Evolutionary conservation across 2,888 invertebrate genomes (phyloP), one percentile per base, ranked within the genome.

Genomic region (Mythimna lalbum): DNA sequence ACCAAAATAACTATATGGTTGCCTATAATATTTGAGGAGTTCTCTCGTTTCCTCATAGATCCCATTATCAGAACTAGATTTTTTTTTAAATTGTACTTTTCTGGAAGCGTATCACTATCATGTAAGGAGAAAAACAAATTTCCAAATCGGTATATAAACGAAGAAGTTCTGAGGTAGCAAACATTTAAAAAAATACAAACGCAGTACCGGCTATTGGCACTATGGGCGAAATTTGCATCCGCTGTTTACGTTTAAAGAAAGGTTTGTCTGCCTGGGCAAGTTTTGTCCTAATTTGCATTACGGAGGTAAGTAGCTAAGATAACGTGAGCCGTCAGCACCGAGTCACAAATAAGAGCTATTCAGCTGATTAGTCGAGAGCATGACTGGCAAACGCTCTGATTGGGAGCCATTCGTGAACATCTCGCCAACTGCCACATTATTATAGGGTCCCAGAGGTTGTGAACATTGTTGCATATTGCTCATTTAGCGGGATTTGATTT

Each of bases 381-480:
- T 71, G 80, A 80, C 66, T 78, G 82, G 76, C 82, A 81, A 73
- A 89, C 77, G 86, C 86, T 87, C 85, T 89, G 89, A 90, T 90
- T 89, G 91, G 84, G 81, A 83, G 83, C 72, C 78, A 85, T 80
- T 85, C 69, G 83, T 71, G 50, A 52, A 55, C 75, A 75, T 73
- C 78, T 80, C 76, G 53, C 72, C 78, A 81, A 73, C 78, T 66
- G 71, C 73, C 72, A 65, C 79, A 68, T 69, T 75, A 64, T 69
- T n/a, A 63, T 83, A 76, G 82, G 83, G 84, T 76, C 80, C 62
- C 90, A 90, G 88, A 57, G 73, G 78, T 84, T 50, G 33, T 62
- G 19, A 84, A 83, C 83, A 77, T 82, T 82, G 52, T 14, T 59
- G 10, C 27, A 43, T 17, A 57, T 47, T 33, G 31, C 7, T 19